Evolutionary conservation across 2,888 invertebrate genomes (phyloP), one percentile per base, ranked within the genome.

Genomic region (Protonemura montana): DNA sequence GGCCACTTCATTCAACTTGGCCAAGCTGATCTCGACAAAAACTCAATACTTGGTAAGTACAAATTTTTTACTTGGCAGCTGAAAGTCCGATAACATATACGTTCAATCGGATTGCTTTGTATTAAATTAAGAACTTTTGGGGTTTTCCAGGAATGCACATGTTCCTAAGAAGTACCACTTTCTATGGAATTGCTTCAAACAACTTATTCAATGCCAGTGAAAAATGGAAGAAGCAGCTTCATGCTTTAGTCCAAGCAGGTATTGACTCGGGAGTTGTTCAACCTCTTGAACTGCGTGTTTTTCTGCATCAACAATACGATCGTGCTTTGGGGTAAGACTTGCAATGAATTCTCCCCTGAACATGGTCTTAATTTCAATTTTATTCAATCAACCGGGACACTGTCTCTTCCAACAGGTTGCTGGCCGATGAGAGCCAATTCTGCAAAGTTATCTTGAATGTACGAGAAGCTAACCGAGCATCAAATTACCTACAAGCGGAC

Each of bases 1-100:
- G 94, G 94, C 28, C 90, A 93, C 59, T 94, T 94, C 90, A 90
- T 94, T 86, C 94, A 94, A 89, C 93, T 94, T 88, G 94, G 94
- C 87, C 93, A 94, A 90, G 93, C 92, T 89, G 94, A 94, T 89
- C 89, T 94, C 85, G 92, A 93, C 59, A 93, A 93, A 88, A 93
- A 94, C 89, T 92, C 92, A 6, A 90, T 92, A 77, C 90, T 94
- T 80, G 92, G 92, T 92, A 89, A 89, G 90, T 86, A 76, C 3
- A 5, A 28, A 59, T 86, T 3, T 35, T 35, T 13, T 2, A 25
- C 13, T 2, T 26, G 16, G 28, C 78, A 28, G 35, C 35, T 6
- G 10, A 35, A 10, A 35, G 35, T 6, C 10, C 10, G 5, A 35
- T 10, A 35, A 5, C 5, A 21, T 81, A 5, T 81, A 5, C 5